phyloP scores from a whole-genome alignment of 2,888 invertebrate species.

The Trachelus iudaicus region DNA sequence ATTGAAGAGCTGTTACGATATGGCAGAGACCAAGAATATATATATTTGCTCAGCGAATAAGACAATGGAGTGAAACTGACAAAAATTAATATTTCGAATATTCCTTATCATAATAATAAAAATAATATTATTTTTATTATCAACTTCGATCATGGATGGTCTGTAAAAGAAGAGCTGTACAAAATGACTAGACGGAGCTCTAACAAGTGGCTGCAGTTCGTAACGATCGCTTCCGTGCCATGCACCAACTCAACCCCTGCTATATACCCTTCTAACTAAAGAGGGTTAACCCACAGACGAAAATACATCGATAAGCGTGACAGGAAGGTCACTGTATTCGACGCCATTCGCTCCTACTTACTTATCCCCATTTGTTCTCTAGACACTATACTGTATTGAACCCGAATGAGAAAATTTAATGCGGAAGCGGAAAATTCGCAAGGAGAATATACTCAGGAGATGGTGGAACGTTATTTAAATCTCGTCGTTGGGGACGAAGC shows the following conservation, averaged over 20 bases:
- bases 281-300: neutral
- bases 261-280: slow-evolving; percentile 21
- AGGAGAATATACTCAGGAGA: neutral
- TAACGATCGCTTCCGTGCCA: slow-evolving; percentile 50
- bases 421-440: neutral
- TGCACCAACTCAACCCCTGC: slow-evolving; percentile 35
- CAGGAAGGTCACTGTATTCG: neutral
- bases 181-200: slow-evolving; percentile 41
- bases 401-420: neutral
- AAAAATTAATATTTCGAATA: neutral
- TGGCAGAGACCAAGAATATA: too few species aligned
- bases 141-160: too few species aligned
- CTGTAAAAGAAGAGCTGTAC: neutral
- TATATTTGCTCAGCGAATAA: too few species aligned
- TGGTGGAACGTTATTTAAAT: neutral
- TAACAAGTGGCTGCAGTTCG: slow-evolving; percentile 54
- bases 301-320: neutral
- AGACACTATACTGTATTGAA: neutral
- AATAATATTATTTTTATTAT: neutral
- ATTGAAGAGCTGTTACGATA: too few species aligned
- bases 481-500: neutral
- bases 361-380: neutral
- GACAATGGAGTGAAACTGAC: neutral
- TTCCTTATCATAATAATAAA: neutral
- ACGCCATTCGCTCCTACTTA: neutral